Evolutionary conservation across 2,113 vertebrate species (phyloP), one percentile per base, ranked within the genome.

Genomic region (Esox niger): DNA sequence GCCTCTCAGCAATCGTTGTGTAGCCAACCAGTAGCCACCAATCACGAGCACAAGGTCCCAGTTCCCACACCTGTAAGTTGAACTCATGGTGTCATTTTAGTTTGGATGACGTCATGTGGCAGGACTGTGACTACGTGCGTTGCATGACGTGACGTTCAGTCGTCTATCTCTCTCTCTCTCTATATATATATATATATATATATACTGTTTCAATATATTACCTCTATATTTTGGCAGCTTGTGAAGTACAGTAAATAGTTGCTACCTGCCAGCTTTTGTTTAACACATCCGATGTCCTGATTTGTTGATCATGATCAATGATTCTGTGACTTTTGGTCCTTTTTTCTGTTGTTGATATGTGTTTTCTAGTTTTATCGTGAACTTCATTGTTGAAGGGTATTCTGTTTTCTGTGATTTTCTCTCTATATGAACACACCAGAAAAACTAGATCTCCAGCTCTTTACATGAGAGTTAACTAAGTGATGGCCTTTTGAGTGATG

Each of bases 31-130:
- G 73, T 43, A 43, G 38, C 84, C 82, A 81, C 82, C 86, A 71
- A 86, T 91, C 88, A 89, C 71, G 87, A 86, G 83, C 84, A 82
- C 81, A 87, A 87, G 88, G 87, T 86, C 47, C n/a, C 47, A 52
- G 47, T 43, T 80, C 84, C 83, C 89, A 82, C 80, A 88, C 77
- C 90, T 90, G 91, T 93, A 94, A 94, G 92, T 94, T 90, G 84
- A 84, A 86, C 82, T 90, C 90, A 89, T 88, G 90, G 88, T 92
- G 91, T 91, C 89, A 89, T 91, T 89, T 88, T 89, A 73, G 86
- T 86, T 87, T 83, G 87, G 90, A 90, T 92, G 91, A 91, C 87
- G 86, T 92, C 90, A 91, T 91, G 92, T 91, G 88, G 86, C 91
- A 82, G 84, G 87, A 86, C 89, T 93, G 91, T 93, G 89, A 90